Percentiles rank a stretch among this genome's conserved stretches.
phyloP scores from a whole-genome alignment of 2,888 invertebrate species.

The Drosophila picticornis region DNA sequence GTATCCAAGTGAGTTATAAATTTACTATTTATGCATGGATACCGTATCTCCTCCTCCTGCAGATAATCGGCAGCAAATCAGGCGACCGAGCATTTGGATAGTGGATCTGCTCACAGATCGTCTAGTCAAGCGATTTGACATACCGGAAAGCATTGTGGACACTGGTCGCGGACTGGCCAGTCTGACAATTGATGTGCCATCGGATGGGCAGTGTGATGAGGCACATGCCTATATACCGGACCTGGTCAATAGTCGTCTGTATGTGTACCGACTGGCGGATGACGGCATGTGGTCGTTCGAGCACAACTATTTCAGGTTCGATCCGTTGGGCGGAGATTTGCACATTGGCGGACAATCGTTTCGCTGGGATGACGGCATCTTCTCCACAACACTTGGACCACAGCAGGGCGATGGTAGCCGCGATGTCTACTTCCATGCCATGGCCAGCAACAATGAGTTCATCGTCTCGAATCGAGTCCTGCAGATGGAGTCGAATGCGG shows the following conservation, averaged over 20 bases:
- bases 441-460: slow-evolving; percentile 90
- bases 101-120: slow-evolving; percentile 88
- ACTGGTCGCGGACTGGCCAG: slow-evolving; percentile 88
- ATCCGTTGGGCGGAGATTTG: slow-evolving; percentile 89
- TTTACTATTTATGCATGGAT: neutral
- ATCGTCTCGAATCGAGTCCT: slow-evolving; percentile 89
- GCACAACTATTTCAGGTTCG: slow-evolving; percentile 91
- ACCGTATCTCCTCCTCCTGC: neutral
- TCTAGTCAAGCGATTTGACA: slow-evolving; percentile 87
- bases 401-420: slow-evolving; percentile 86
- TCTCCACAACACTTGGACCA: slow-evolving; percentile 89
- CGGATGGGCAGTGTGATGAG: slow-evolving; percentile 86
- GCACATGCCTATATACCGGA: slow-evolving; percentile 90
- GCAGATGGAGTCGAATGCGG: slow-evolving; percentile 86
- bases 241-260: slow-evolving; percentile 75
- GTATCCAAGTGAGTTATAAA: slow-evolving; percentile 86
- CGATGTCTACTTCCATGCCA: slow-evolving; percentile 91
- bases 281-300: slow-evolving; percentile 90
- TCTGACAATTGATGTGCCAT: slow-evolving; percentile 88
- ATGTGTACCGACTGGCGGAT: slow-evolving; percentile 84
- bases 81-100: slow-evolving; percentile 88
- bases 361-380: slow-evolving; percentile 93
- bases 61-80: slow-evolving; percentile 85
- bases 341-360: slow-evolving; percentile 89
- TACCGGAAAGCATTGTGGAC: slow-evolving; percentile 82